Base-by-base conservation (phyloP, 2,797 vertebrate species). In the Enteromius trimaculatus region DNA sequence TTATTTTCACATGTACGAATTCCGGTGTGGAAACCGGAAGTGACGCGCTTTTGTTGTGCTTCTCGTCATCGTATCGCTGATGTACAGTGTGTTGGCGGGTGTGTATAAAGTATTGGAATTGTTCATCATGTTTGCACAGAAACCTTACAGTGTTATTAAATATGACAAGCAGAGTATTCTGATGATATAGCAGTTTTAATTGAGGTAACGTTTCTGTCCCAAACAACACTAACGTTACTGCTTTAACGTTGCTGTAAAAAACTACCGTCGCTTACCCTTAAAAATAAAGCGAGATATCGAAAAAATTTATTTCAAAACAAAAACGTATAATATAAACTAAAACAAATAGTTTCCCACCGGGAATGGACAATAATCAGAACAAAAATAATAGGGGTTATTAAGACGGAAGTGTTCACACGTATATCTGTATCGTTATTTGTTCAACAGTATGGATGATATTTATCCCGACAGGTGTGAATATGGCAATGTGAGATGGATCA, bases 61-160 rank as follows among this genome's bases (percentile, higher is more conserved):
- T 23, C 62, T 70, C 39, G 69, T 37, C 58, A 64, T 9, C 60
- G 26, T 23, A 1, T 8, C 7, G 44, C 21, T 29, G 44, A 1
- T 3, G 23, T 31, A 23, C 1, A 3, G 6, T 26, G 17, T 49
- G 74, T 77, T 70, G 74, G 75, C 77, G 84, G 87, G 81, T 80
- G 81, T 66, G 81, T 66, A 51, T 55, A 42, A 82, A 62, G 16
- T 70, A 60, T 60, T 79, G n/a, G 75, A 84, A 77, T 44, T 60
- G 10, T 51, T 34, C 1, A 88, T 91, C 85, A 91, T 91, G 90
- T 74, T 84, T 85, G 9, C 2, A 66, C 26, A 78, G 5, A 42
- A 69, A 13, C 42, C 44, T 26, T 16, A 17, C 4, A 31, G 26
- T 8, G 19, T 21, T 11, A 69, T 70, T 34, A 75, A 66, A 34